phyloP scores from a whole-genome alignment of 2,888 invertebrate genomes.

The Hydropsyche betteni region DNA sequence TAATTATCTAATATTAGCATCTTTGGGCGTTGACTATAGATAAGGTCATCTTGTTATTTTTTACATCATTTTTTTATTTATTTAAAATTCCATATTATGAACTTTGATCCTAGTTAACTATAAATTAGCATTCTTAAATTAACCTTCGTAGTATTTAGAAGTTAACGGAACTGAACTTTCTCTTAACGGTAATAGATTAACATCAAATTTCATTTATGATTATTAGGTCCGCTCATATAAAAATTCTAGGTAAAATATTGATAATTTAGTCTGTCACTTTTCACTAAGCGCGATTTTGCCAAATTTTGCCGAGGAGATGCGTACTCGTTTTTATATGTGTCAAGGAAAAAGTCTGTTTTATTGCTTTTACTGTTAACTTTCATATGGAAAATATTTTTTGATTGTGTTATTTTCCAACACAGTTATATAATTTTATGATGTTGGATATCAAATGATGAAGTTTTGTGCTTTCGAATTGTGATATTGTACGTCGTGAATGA shows the following conservation, averaged over 20 bases:
- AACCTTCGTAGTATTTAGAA: not conserved
- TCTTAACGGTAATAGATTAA: slow-evolving; percentile 1
- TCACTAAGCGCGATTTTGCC: not conserved
- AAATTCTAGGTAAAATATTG: slow-evolving; percentile 1
- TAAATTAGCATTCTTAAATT: not conserved
- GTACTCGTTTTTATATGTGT: not conserved
- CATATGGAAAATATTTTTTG: no score
- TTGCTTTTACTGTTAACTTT: no score
- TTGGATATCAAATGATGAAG: no score
- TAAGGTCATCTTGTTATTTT: no score
- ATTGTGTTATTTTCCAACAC: no score
- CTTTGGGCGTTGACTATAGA: no score
- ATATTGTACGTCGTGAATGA: no score
- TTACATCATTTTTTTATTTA: no score
- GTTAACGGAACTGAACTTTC: slow-evolving; percentile 3
- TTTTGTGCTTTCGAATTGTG: no score
- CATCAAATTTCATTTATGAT: slow-evolving; percentile 2
- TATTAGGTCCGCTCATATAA: not conserved
- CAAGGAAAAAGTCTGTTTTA: not conserved
- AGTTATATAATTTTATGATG: no score
- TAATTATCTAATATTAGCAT: no score
- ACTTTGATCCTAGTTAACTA: slow-evolving; percentile 5
- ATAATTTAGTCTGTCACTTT: not conserved
- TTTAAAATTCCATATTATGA: not conserved
- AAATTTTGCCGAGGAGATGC: not conserved